These are phyloP conservation scores for Helicoverpa armigera DNA, from an alignment of 1,140 invertebrate genomes.

Conservation along the genomic window DNA sequence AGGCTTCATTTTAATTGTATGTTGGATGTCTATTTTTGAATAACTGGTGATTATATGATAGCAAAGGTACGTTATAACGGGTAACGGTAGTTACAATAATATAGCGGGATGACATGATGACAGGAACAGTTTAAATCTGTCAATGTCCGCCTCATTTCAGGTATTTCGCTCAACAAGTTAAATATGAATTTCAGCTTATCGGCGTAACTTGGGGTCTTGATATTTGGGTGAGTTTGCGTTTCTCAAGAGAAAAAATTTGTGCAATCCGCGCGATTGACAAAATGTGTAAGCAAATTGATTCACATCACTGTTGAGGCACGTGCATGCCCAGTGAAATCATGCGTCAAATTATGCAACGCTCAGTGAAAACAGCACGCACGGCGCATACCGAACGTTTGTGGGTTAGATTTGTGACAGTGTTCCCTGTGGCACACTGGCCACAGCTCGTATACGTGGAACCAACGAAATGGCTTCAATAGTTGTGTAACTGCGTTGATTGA, in stretches of 20 bases:
- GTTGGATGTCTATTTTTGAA: neutral
- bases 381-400: conserved; percentile 52
- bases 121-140: too few species aligned
- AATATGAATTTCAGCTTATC: neutral
- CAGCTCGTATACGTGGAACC: neutral
- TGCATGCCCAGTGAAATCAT: conserved; percentile 58
- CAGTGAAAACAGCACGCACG: conserved; percentile 61
- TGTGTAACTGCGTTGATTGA: neutral
- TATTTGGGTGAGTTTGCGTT: neutral
- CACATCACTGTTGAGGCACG: conserved; percentile 39
- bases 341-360: conserved; percentile 63
- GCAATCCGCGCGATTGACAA: conserved; percentile 39
- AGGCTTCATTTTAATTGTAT: neutral
- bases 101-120: too few species aligned
- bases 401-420: conserved; percentile 47
- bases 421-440: conserved; percentile 27
- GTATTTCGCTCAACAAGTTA: too few species aligned
- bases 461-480: neutral
- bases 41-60: too few species aligned
- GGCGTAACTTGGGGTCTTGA: neutral
- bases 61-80: too few species aligned
- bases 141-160: too few species aligned
- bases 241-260: conserved; percentile 4
- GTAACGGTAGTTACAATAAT: too few species aligned
- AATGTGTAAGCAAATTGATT: conserved; percentile 44